Evolutionary conservation across 2,888 invertebrate species (phyloP), one percentile per base, ranked within the genome.

Genomic region (Drosophila neotestacea): DNA sequence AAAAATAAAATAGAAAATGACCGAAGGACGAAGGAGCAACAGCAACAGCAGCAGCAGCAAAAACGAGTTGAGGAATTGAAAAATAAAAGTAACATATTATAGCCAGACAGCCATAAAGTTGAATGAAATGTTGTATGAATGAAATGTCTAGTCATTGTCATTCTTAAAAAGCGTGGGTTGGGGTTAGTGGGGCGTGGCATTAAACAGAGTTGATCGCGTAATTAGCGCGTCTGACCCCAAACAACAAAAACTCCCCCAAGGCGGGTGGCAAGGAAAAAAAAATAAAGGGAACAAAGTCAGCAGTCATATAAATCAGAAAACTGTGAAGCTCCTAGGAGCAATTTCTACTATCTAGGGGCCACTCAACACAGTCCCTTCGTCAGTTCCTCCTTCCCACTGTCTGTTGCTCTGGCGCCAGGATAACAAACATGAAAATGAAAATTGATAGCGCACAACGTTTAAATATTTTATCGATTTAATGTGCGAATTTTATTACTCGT

Each of bases 81-180:
- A 91, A 90, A 90, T 89, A 91, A 91, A 91, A 91, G 87, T 87
- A 59, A 70, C 50, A 61, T 60, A 48, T 74, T 60, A 48, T 60
- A 10, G 58, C 56, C 44, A 61, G 56, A 46, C 68, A 63, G 83
- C 55, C 86, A 88, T 88, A 81, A 87, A 88, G 87, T 80, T 85
- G 83, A 77, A 76, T 85, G 82, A 81, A 87, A 61, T 70, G 60
- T 41, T 48, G 60, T 51, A 59, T 65, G 69, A 69, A 63, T 84
- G 82, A 74, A 88, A 89, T 89, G 85, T 87, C 88, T 85, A 69
- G 63, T 63, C 67, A 55, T 59, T 73, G 75, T 62, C 77, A 70
- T 59, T 70, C 55, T 22, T 51, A 16, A 32, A 32, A 11, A 41
- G 39, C 52, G 52, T 28, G 28, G n/a, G 11, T 22, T 5, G 30